Conservation (phyloP, 2,888 invertebrate species). For the Syritta pipiens region DNA sequence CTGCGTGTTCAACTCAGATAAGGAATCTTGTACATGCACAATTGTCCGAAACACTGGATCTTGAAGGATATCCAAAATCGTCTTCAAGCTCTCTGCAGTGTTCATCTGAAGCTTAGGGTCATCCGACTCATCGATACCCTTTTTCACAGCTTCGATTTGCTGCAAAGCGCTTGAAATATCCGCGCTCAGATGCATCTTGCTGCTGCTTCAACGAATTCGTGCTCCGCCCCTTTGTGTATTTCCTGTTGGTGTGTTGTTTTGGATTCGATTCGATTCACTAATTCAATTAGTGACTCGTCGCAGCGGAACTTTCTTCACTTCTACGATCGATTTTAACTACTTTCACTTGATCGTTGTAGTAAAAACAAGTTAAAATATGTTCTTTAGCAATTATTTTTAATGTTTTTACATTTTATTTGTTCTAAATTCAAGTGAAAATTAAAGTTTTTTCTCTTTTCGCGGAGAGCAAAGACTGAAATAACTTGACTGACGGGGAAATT, state of each 20-base stretch:
- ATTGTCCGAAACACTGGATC: slow-evolving; percentile 95
- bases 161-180: slow-evolving; percentile 95
- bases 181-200: slow-evolving; percentile 77
- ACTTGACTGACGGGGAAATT: slow-evolving; percentile 32
- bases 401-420: slow-evolving; percentile 50
- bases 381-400: not conserved
- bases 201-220: not conserved
- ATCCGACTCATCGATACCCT: slow-evolving; percentile 90
- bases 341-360: not conserved
- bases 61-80: slow-evolving; percentile 90
- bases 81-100: slow-evolving; percentile 88
- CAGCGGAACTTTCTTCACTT: slow-evolving; percentile 6
- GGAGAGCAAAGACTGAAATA: slow-evolving; percentile 21
- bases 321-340: not conserved
- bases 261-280: slow-evolving; percentile 52
- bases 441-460: slow-evolving; percentile 14
- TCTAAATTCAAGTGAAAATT: slow-evolving; percentile 12
- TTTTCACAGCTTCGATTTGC: slow-evolving; percentile 92
- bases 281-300: slow-evolving; percentile 56
- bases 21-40: slow-evolving; percentile 93
- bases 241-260: slow-evolving; percentile 28
- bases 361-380: not conserved
- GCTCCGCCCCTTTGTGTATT: slow-evolving; percentile 50
- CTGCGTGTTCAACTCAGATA: slow-evolving; percentile 92
- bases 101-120: slow-evolving; percentile 88